Evolutionary conservation across 1,140 invertebrate genomes (phyloP).

Genomic region (Drosophila virilis): DNA sequence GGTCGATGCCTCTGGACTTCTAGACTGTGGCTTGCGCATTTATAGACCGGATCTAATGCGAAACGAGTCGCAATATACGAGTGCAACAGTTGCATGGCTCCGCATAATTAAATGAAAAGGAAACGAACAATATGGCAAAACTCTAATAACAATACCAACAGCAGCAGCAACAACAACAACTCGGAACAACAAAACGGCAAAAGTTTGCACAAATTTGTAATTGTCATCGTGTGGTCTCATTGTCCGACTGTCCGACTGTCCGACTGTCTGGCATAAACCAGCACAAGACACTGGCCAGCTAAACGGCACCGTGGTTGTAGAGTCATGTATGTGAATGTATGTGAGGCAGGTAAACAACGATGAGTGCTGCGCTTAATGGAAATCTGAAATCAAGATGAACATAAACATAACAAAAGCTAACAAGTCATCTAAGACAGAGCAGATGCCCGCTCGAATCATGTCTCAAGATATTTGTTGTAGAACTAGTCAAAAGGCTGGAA

Average conservation of each 20-base stretch:
- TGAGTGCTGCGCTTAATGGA: neutral
- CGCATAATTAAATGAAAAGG: slow-evolving; percentile 76
- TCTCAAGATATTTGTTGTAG: too few species aligned
- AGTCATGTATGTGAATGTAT: slow-evolving; percentile 13
- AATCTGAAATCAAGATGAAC: slow-evolving; percentile 7
- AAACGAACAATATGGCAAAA: slow-evolving; percentile 63
- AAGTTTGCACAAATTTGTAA: slow-evolving; percentile 63
- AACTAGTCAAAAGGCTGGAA: too few species aligned
- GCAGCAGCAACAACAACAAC: slow-evolving; percentile 3
- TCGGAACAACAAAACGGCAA: slow-evolving; percentile 16
- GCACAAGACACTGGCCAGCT: neutral
- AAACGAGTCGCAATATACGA: slow-evolving; percentile 30
- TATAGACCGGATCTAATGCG: slow-evolving; percentile 54
- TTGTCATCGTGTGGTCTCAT: slow-evolving; percentile 53
- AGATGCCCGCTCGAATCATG: neutral
- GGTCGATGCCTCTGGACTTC: slow-evolving; percentile 49
- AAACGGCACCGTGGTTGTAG: slow-evolving; percentile 33
- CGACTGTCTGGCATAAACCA: slow-evolving; percentile 2
- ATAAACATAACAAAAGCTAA: neutral
- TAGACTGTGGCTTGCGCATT: slow-evolving; percentile 9
- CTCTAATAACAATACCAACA: slow-evolving; percentile 47
- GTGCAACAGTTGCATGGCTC: slow-evolving; percentile 26
- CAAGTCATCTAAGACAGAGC: neutral
- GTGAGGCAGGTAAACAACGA: slow-evolving; percentile 7
- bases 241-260: slow-evolving; percentile 10